These are phyloP conservation scores for Anthonomus grandis DNA, from an alignment of 1,140 invertebrate species.

Conservation along the genomic window DNA sequence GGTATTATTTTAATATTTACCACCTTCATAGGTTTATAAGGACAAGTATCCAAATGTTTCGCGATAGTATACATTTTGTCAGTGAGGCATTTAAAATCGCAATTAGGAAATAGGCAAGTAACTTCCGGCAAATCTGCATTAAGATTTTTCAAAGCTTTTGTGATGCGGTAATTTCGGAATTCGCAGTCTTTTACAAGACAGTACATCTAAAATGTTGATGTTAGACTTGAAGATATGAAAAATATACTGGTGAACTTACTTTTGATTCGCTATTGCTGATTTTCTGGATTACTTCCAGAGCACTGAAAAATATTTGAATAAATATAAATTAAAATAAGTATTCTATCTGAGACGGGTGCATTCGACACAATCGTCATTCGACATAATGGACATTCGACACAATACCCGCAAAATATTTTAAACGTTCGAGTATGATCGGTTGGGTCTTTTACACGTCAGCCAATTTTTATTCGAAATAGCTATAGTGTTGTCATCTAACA, in stretches of 20 bases:
- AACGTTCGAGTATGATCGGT: too few species aligned
- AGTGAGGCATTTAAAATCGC: slow-evolving; percentile 23
- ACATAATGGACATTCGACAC: too few species aligned
- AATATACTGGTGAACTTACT: too few species aligned
- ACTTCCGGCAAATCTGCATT: slow-evolving; percentile 1
- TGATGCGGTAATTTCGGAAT: slow-evolving; percentile 20
- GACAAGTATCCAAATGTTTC: slow-evolving; percentile 35
- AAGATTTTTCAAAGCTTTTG: slow-evolving; percentile 13
- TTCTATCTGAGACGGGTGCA: too few species aligned
- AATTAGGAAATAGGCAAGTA: slow-evolving; percentile 29
- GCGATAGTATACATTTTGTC: slow-evolving; percentile 13
- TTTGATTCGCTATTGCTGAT: background rate
- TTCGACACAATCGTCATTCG: too few species aligned
- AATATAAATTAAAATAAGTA: slow-evolving; percentile 2
- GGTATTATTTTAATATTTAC: too few species aligned
- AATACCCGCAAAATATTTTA: too few species aligned
- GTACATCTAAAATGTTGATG: too few species aligned
- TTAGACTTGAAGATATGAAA: too few species aligned
- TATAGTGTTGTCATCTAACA: too few species aligned
- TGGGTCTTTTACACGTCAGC: too few species aligned
- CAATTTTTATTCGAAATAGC: too few species aligned
- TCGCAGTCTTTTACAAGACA: slow-evolving; percentile 6
- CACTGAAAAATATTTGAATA: slow-evolving; percentile 13
- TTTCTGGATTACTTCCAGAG: slow-evolving; percentile 9
- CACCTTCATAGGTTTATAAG: slow-evolving; percentile 31